These are phyloP conservation scores for Petromus typicus DNA, from an alignment of 2,113 vertebrate genomes.

Conservation along the genomic window DNA sequence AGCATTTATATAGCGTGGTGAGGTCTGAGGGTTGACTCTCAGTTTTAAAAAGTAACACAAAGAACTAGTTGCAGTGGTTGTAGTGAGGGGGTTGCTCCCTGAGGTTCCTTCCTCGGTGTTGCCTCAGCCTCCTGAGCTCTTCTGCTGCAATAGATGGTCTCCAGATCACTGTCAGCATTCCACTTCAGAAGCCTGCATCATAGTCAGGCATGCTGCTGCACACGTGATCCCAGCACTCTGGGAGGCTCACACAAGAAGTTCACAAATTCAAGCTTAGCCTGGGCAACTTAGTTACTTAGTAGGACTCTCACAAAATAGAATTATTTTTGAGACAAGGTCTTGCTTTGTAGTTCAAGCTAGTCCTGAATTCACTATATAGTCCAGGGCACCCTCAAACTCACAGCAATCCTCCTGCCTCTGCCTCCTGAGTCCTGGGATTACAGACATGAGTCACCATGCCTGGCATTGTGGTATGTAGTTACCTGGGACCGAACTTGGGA, in stretches of 20 bases:
- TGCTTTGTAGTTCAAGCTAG: too few relatives aligned
- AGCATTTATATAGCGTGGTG: neutral
- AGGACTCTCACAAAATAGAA: neutral
- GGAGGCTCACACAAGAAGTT: neutral
- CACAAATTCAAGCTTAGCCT: neutral
- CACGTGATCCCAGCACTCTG: neutral
- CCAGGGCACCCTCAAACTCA: too few relatives aligned
- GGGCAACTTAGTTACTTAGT: neutral
- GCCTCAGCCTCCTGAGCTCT: neutral
- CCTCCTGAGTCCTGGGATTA: too few relatives aligned
- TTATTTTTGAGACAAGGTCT: too few relatives aligned
- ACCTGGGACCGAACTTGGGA: too few relatives aligned
- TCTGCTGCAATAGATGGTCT: neutral
- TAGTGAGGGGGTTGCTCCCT: neutral
- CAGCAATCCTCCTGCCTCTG: too few relatives aligned
- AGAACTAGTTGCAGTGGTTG: neutral
- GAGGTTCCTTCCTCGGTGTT: neutral
- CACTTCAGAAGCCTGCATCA: neutral
- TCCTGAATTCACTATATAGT: too few relatives aligned
- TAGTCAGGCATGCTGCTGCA: neutral
- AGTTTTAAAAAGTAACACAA: neutral
- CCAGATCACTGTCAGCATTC: neutral
- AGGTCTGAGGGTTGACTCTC: neutral
- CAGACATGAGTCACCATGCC: too few relatives aligned
- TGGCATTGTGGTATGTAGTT: too few relatives aligned